These are phyloP conservation scores for Drosophila saltans DNA, from an alignment of 1,140 invertebrate genomes.

Conservation along the genomic window DNA sequence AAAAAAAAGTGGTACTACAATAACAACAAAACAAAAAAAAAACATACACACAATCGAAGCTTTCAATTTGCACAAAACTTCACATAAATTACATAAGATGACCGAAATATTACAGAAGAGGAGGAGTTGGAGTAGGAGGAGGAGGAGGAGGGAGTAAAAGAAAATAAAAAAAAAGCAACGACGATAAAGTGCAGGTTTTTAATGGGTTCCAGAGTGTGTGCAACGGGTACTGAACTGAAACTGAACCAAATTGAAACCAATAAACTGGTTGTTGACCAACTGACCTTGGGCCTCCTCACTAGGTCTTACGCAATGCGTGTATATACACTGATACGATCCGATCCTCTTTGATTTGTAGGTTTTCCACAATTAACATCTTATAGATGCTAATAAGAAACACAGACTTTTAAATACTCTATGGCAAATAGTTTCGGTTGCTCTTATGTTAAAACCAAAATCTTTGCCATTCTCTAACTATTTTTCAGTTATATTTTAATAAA, in stretches of 20 bases:
- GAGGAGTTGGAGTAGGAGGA: background rate
- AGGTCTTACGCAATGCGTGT: slow-evolving; percentile 27
- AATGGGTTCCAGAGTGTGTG: slow-evolving; percentile 3
- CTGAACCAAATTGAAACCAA: slow-evolving; percentile 36
- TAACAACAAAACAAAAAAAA: slow-evolving; percentile 13
- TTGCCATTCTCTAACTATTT: no score
- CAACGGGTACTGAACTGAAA: slow-evolving; percentile 36
- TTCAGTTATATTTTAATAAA: no score
- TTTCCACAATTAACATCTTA: background rate
- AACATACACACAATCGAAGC: slow-evolving; percentile 49
- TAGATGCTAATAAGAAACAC: background rate
- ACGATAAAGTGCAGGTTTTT: slow-evolving; percentile 34
- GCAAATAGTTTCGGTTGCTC: no score
- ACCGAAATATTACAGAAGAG: slow-evolving; percentile 52
- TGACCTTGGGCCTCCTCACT: slow-evolving; percentile 58
- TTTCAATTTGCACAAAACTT: slow-evolving; percentile 80
- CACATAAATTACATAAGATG: slow-evolving; percentile 78
- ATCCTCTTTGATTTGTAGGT: slow-evolving; percentile 27
- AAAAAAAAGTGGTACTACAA: slow-evolving; percentile 15
- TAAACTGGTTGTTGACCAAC: slow-evolving; percentile 70
- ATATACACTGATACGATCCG: slow-evolving; percentile 56
- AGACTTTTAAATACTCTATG: background rate
- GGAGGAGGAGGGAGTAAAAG: slow-evolving; percentile 11
- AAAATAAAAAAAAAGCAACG: slow-evolving; percentile 25
- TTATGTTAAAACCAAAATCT: no score